A percentile compares a stretch with the other conserved stretches of the same genome.
These are phyloP conservation scores for Acipenser oxyrinchus DNA, from an alignment of 2,797 vertebrate species.

Conservation along the genomic window DNA sequence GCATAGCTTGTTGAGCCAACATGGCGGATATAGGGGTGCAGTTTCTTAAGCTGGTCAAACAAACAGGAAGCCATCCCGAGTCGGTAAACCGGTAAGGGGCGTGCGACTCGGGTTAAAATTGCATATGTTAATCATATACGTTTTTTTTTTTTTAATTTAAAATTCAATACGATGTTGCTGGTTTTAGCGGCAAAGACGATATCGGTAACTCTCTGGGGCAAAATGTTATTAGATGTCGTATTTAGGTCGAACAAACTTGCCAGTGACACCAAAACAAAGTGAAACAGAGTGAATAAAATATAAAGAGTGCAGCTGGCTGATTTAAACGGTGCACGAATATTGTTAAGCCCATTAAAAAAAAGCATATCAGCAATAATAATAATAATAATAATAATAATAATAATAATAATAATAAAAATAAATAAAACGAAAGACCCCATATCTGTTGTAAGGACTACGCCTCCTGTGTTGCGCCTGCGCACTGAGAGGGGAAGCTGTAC, in stretches of 20 bases:
- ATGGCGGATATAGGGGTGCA: neutral
- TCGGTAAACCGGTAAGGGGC: too few relatives aligned
- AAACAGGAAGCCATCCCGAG: neutral
- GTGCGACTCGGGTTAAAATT: neutral
- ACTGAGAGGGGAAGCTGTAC: slow-evolving; percentile 4
- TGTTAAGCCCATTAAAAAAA: neutral
- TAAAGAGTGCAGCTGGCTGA: neutral
- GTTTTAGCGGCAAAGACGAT: neutral
- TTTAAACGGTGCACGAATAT: neutral
- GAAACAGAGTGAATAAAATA: neutral
- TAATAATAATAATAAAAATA: neutral
- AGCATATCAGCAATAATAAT: neutral
- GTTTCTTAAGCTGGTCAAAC: neutral
- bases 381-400: neutral
- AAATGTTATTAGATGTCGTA: neutral
- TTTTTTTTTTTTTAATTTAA: neutral
- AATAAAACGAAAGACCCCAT: neutral
- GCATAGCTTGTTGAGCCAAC: neutral
- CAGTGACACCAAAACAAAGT: neutral
- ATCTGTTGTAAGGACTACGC: neutral
- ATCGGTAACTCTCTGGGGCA: too few relatives aligned
- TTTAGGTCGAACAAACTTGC: slow-evolving; percentile 12
- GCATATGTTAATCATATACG: neutral
- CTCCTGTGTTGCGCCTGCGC: slow-evolving; percentile 10
- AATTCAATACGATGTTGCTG: neutral